These are phyloP conservation scores for Hyperoodon ampullatus DNA, from an alignment of 2,113 vertebrate species.

Conservation along the genomic window DNA sequence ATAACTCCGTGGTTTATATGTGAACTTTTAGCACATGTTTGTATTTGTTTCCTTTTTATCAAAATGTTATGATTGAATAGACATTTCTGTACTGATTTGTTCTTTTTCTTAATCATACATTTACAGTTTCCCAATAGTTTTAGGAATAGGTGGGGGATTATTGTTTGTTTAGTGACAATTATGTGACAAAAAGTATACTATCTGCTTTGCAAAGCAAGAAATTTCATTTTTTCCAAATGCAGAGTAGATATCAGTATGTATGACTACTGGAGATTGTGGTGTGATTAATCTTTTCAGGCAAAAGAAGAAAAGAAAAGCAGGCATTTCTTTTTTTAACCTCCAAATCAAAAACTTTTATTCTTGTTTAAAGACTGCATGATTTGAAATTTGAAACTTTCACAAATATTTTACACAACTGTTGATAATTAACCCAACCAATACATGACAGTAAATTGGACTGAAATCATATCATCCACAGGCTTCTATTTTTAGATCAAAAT, in stretches of 20 bases:
- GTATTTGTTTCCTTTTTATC: not conserved
- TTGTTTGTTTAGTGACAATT: not conserved
- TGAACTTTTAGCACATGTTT: not conserved
- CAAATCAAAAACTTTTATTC: not conserved
- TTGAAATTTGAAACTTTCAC: not conserved
- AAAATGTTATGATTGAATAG: not conserved
- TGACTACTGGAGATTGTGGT: not conserved
- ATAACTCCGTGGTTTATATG: not conserved
- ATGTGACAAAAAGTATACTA: not conserved
- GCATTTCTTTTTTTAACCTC: not conserved
- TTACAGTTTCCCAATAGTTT: not conserved
- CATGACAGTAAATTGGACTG: not conserved
- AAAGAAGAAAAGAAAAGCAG: not conserved
- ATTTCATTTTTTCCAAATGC: not conserved
- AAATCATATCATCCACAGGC: not conserved
- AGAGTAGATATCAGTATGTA: not conserved
- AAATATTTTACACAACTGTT: not conserved
- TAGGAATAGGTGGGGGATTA: not conserved
- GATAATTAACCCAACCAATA: not conserved
- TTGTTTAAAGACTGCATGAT: not conserved
- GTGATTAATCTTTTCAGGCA: not conserved
- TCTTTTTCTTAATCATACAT: not conserved
- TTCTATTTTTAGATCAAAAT: not conserved
- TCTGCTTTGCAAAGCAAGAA: not conserved
- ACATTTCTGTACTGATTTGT: not conserved